Evolutionary conservation across 2,888 invertebrate genomes (phyloP).

Genomic region (Gasteruption jaculator): DNA sequence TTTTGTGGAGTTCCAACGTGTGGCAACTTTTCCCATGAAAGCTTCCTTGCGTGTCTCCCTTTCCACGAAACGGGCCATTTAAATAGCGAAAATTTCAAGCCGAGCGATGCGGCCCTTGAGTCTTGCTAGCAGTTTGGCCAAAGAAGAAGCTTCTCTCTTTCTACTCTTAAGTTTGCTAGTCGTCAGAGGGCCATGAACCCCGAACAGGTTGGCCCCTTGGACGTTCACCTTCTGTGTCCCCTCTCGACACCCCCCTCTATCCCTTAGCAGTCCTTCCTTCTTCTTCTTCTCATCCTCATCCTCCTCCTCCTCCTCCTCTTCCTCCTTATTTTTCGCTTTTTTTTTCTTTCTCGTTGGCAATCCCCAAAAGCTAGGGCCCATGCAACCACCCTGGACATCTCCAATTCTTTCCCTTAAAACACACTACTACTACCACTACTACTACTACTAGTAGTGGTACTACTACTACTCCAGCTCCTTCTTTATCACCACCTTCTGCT

Average conservation of each 20-base stretch:
- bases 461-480: constrained; percentile 5
- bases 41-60: too few species aligned
- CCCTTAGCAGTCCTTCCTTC: constrained; percentile 5
- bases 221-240: constrained; percentile 48
- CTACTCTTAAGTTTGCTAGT: constrained; percentile 47
- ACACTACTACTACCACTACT: too few species aligned
- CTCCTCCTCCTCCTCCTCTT: constrained; percentile 11
- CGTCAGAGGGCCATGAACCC: constrained; percentile 51
- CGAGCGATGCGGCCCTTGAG: too few species aligned
- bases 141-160: constrained; percentile 35
- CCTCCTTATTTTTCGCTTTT: constrained; percentile 22
- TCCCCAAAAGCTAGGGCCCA: constrained; percentile 29
- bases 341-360: constrained; percentile 12
- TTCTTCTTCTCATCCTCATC: constrained; percentile 13
- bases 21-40: too few species aligned
- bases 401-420: background rate
- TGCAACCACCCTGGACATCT: constrained; percentile 20
- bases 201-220: constrained; percentile 53
- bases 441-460: too few species aligned
- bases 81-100: too few species aligned
- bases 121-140: constrained; percentile 42
- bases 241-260: constrained; percentile 21
- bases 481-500: constrained; percentile 8
- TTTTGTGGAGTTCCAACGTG: too few species aligned
- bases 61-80: too few species aligned